These are phyloP conservation scores for Morus bassanus DNA, from an alignment of 2,797 vertebrate genomes.

Conservation along the genomic window DNA sequence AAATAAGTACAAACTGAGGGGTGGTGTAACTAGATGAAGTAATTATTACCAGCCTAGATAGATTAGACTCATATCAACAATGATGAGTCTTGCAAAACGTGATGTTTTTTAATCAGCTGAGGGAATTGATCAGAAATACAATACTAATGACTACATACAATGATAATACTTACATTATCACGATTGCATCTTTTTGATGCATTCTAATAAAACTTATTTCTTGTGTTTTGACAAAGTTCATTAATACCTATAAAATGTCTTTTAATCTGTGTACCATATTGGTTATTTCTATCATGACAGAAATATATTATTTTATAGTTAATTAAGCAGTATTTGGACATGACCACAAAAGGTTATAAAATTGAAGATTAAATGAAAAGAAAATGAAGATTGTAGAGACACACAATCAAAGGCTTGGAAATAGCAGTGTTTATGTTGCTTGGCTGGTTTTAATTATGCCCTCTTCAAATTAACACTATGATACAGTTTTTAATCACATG, in stretches of 20 bases:
- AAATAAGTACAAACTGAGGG: neutral
- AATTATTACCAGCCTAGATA: conserved; percentile 26
- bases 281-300: neutral
- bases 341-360: neutral
- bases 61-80: neutral
- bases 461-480: neutral
- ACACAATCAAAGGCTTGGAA: neutral
- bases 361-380: neutral
- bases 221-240: neutral
- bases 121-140: conserved; percentile 16
- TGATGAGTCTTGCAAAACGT: neutral
- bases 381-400: neutral
- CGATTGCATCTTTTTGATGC: neutral
- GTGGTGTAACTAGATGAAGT: neutral
- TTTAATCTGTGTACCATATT: neutral
- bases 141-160: neutral
- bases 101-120: conserved; percentile 43
- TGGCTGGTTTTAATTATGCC: neutral
- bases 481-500: neutral
- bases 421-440: neutral
- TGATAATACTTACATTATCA: neutral
- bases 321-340: neutral
- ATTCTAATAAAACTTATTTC: neutral
- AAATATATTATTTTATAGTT: neutral
- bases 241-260: neutral